Base-by-base conservation (phyloP, 2,113 vertebrate genomes). In the Centropristis striata region DNA sequence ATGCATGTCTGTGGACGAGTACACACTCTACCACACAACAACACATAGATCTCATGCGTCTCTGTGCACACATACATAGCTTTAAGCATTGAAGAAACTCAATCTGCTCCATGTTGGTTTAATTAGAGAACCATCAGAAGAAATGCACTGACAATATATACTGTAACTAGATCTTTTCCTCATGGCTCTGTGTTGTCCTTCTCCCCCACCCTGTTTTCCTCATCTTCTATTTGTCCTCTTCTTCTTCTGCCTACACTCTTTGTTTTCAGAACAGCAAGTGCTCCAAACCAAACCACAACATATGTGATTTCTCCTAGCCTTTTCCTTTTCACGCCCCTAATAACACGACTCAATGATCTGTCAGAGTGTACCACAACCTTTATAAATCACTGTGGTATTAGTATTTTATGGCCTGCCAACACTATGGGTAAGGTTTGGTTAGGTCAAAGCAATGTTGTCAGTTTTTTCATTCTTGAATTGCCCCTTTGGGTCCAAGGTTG, bases 71-170 rank as follows among this genome's bases (percentile, higher is more conserved):
- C n/a, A 13, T 16, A 36, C 32, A 53, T 21, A 41, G 51, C 57
- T 42, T 65, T 28, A 27, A 80, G 39, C 53, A 41, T 42, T 41
- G 46, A 2, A 27, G 75, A 51, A 51, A 66, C 20, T 28, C 44
- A 73, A 60, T 36, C 60, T 42, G 11, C 21, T 69, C 36, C 82
- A 75, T 67, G n/a, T 37, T 79, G 66, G 68, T 76, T 44, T 44
- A 61, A 85, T 88, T 71, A 80, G 42, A 46, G 27, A 20, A 23
- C 23, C n/a, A 32, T 39, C 42, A 69, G 69, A 64, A 49, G 39
- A 51, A 68, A 61, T 41, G 18, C 41, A 72, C 25, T 53, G 41
- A 64, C 49, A 42, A 28, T 27, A 27, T 28, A 59, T 51, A 50
- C 4, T 36, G 65, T 27, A 84, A 75, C 54, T 25, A n/a, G 78